Evolutionary conservation across 2,888 invertebrate species (phyloP).

Genomic region (Flabesymbios commensalis): DNA sequence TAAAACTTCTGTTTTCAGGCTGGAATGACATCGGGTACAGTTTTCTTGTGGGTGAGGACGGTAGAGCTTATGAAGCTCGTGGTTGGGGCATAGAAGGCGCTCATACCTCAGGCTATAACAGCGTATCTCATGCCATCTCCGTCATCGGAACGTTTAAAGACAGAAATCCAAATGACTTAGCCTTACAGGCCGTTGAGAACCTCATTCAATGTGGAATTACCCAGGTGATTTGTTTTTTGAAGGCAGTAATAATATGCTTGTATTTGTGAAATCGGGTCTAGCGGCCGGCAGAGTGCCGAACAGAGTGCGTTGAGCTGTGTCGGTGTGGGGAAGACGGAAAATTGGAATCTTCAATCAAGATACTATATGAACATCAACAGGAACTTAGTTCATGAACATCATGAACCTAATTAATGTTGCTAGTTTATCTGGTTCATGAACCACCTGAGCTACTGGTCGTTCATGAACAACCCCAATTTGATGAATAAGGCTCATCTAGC

Average conservation of each 20-base stretch:
- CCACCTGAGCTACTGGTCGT: no score
- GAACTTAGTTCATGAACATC: no score
- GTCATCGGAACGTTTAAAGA: slow-evolving; percentile 41
- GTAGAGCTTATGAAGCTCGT: slow-evolving; percentile 36
- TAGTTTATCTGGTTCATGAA: no score
- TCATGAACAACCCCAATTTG: no score
- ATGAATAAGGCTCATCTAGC: no score
- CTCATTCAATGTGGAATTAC: slow-evolving; percentile 38
- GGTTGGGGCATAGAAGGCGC: slow-evolving; percentile 35
- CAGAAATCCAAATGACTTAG: slow-evolving; percentile 31
- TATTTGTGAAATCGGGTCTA: neutral
- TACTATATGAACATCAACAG: no score
- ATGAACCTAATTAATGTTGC: no score
- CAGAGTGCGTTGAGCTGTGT: no score
- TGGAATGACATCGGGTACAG: slow-evolving; percentile 62
- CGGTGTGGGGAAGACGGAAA: no score
- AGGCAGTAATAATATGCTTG: neutral
- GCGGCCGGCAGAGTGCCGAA: no score
- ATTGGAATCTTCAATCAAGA: no score
- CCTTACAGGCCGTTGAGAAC: slow-evolving; percentile 32
- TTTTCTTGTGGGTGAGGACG: slow-evolving; percentile 38
- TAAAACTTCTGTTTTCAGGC: no score
- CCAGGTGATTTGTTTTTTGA: slow-evolving; percentile 16
- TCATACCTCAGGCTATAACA: slow-evolving; percentile 65
- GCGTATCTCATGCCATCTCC: slow-evolving; percentile 36